Conservation (phyloP, 2,888 invertebrate species). For the Entomobrya multifasciata region DNA sequence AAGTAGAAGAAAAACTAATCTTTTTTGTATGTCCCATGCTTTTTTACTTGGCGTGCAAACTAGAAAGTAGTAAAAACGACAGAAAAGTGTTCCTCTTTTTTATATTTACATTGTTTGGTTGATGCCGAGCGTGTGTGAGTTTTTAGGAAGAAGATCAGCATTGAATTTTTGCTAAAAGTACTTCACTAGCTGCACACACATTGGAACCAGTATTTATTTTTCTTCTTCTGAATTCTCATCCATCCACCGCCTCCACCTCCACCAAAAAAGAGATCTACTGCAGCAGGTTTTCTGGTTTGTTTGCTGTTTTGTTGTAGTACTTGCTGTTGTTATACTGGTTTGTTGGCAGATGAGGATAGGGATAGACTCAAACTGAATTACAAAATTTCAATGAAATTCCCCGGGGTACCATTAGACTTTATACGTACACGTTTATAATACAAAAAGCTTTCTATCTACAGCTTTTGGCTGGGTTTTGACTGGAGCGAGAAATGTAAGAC, state of each 20-base stretch:
- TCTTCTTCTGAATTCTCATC: too few species aligned
- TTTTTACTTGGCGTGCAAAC: background rate
- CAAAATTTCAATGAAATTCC: constrained; percentile 64
- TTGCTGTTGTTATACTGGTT: background rate
- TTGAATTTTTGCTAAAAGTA: too few species aligned
- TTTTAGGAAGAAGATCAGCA: too few species aligned
- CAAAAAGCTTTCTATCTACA: too few species aligned
- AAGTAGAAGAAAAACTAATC: constrained; percentile 14
- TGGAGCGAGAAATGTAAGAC: too few species aligned
- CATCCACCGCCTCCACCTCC: too few species aligned
- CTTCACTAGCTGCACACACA: too few species aligned
- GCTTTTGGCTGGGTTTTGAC: too few species aligned
- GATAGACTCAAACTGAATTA: constrained; percentile 57
- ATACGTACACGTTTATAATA: constrained; percentile 6
- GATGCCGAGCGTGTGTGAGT: too few species aligned
- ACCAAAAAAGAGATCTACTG: too few species aligned
- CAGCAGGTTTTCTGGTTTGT: background rate
- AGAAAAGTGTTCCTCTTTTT: constrained; percentile 20
- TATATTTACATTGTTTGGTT: too few species aligned
- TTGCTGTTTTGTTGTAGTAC: background rate
- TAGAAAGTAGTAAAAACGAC: constrained; percentile 33
- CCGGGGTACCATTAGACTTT: constrained; percentile 56
- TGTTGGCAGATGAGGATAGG: background rate
- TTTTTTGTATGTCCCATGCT: background rate
- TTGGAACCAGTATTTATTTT: too few species aligned